Evolutionary conservation across 2,888 invertebrate genomes (phyloP), one percentile per base, ranked within the genome.

Genomic region (Amiota minor): DNA sequence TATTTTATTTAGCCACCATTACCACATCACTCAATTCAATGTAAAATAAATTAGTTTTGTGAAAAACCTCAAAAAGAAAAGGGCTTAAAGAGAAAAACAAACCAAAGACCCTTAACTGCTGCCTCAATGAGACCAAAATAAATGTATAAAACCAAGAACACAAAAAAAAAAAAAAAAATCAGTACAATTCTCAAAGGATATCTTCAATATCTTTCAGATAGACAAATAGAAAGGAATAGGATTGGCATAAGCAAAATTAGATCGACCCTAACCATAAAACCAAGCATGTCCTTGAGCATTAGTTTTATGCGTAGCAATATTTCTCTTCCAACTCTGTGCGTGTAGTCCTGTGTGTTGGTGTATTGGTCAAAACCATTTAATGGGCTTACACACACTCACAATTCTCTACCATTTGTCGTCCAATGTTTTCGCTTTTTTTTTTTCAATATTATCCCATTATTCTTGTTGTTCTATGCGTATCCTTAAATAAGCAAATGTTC

Each of bases 211-310:
- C 16, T 8, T 16, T 55, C 45, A 46, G 12, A 53, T 4, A 16
- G 12, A 49, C 70, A 46, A 10, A 69, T 23, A 20, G 65, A 65
- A 47, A 65, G 49, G 49, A 35, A 56, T 61, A 59, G 45, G 49
- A 20, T 83, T 82, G 85, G 79, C 79, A 82, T 83, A 82, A 85
- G 83, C 85, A 85, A 85, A 82, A 82, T 84, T 80, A 83, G 75
- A 74, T 74, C 73, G 14, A 53, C 16, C 79, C 78, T 67, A 72
- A 71, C 77, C 20, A 55, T 55, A 18, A 55, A 55, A n/a, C 16
- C 16, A 55, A 2, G 18, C 55, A 55, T 55, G 55, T 55, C 55
- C 23, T 61, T 61, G 61, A 20, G 6, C n/a, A 59, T 53, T 61
- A 61, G 18, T 61, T 16, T 20, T 18, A 23, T 20, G 18, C 16